Percentiles rank a stretch among this genome's conserved stretches.
These are phyloP conservation scores for Eurosta solidaginis DNA, from an alignment of 1,140 invertebrate species.

Conservation along the genomic window DNA sequence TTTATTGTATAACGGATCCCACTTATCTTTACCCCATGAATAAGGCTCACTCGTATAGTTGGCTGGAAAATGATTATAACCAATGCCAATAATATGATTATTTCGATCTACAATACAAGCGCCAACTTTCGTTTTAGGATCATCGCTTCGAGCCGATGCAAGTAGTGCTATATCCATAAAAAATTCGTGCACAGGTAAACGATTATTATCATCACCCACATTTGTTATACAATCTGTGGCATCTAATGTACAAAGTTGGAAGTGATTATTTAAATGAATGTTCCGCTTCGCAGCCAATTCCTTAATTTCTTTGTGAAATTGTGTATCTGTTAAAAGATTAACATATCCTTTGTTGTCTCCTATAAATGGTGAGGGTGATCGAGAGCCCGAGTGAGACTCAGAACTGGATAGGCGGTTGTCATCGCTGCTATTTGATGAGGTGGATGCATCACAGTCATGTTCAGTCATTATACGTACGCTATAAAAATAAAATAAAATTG, in stretches of 20 bases:
- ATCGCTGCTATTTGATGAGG: neutral
- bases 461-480: neutral
- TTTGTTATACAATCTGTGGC: neutral
- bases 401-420: neutral
- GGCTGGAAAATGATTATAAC: slow-evolving; percentile 94
- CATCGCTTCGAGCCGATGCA: slow-evolving; percentile 86
- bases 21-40: slow-evolving; percentile 76
- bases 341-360: neutral
- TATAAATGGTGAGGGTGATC: neutral
- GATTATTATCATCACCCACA: neutral
- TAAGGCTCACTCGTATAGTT: slow-evolving; percentile 87
- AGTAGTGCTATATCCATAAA: slow-evolving; percentile 88
- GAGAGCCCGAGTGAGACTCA: neutral
- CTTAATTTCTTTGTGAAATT: neutral
- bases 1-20: slow-evolving; percentile 72
- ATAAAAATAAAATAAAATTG: neutral
- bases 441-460: neutral
- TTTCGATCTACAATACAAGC: slow-evolving; percentile 88
- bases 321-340: neutral
- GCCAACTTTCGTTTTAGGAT: slow-evolving; percentile 90
- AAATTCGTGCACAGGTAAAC: slow-evolving; percentile 70
- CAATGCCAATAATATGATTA: slow-evolving; percentile 90
- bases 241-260: neutral
- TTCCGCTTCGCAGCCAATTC: neutral
- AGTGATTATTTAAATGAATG: neutral